A percentile compares a stretch with the other conserved stretches of the same genome.
phyloP scores from a whole-genome alignment of 37 sponge, comb jelly and placozoan species.

The Tethya wilhelma region DNA sequence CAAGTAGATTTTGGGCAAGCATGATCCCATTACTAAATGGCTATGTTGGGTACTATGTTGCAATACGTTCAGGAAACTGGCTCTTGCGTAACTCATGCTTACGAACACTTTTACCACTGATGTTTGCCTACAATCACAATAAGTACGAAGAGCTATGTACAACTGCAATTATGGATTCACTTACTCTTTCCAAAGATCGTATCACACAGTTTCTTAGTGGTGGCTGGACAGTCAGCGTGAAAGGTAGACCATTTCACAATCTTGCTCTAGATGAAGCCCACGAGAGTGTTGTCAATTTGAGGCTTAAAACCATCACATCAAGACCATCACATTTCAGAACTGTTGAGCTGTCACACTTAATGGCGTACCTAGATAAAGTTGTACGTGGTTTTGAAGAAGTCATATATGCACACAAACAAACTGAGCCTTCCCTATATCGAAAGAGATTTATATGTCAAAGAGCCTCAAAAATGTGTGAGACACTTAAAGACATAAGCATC shows the following conservation, averaged over 20 bases:
- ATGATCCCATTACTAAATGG: background rate
- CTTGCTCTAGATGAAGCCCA: conserved; percentile 15
- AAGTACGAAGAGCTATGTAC: conserved; percentile 5
- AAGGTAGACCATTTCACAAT: conserved; percentile 3
- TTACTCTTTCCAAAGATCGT: background rate
- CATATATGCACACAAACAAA: background rate
- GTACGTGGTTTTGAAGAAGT: background rate
- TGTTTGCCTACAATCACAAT: no score
- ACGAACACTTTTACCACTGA: background rate
- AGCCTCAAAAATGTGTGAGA: background rate
- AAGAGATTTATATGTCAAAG: conserved; percentile 13
- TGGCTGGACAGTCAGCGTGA: conserved; percentile 11
- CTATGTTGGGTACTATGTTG: conserved; percentile 3
- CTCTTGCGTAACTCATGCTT: conserved; percentile 1
- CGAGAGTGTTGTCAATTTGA: conserved; percentile 1
- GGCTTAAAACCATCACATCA: conserved; percentile 3
- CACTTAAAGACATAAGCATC: background rate
- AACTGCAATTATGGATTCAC: background rate
- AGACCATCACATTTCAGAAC: conserved; percentile 12
- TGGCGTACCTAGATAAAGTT: conserved; percentile 11
- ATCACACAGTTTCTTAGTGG: background rate
- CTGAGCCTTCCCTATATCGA: background rate
- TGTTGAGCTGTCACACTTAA: conserved; percentile 11
- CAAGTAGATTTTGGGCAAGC: conserved; percentile 9
- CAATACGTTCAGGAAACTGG: background rate